phyloP scores from a whole-genome alignment of 2,797 vertebrate genomes.

The Sciurus carolinensis region DNA sequence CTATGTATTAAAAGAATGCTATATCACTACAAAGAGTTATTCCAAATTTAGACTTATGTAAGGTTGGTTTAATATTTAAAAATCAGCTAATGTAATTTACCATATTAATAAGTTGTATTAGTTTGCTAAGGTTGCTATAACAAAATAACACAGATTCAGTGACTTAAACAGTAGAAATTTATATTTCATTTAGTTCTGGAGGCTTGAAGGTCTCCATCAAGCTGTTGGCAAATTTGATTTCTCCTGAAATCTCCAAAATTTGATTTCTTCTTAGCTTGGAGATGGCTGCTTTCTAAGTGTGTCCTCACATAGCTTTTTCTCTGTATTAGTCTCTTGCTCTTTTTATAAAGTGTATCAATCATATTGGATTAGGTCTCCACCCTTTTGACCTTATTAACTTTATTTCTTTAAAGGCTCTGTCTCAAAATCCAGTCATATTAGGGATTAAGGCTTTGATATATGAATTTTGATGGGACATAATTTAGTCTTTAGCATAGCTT shows the following conservation, averaged over 20 bases:
- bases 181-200: too few relatives aligned
- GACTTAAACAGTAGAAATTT: neutral
- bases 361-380: neutral
- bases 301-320: neutral
- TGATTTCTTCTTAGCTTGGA: neutral
- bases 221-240: too few relatives aligned
- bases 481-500: neutral
- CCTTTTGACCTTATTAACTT: neutral
- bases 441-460: neutral
- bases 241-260: too few relatives aligned
- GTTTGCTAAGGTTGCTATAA: neutral
- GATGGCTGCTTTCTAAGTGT: neutral
- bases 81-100: too few relatives aligned
- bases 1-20: neutral
- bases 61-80: neutral
- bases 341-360: neutral
- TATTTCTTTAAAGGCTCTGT: neutral
- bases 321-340: neutral
- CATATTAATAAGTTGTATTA: neutral
- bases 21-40: neutral
- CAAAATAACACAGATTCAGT: neutral
- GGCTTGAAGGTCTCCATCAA: too few relatives aligned
- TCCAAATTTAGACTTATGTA: neutral
- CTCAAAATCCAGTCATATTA: neutral
- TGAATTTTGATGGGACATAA: neutral